Conservation (phyloP, 2,113 vertebrate genomes). For the Hippocampus mohnikei region DNA sequence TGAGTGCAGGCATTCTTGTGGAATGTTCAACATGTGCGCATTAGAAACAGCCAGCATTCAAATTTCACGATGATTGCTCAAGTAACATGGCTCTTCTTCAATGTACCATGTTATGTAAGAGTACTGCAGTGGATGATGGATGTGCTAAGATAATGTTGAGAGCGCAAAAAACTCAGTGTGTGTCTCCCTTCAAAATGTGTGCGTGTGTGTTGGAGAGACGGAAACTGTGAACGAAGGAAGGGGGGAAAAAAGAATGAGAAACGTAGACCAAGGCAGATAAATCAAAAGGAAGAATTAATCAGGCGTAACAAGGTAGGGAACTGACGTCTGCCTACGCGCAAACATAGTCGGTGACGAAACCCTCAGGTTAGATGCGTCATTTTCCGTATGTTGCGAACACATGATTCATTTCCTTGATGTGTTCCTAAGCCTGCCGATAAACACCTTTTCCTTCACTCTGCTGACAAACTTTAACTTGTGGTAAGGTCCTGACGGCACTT, state of each 20-base stretch:
- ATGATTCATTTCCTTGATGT: constrained; percentile 24
- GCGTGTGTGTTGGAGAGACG: neutral
- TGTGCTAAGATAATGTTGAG: constrained; percentile 17
- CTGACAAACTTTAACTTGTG: constrained; percentile 28
- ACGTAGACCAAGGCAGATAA: constrained; percentile 25
- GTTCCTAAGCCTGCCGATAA: constrained; percentile 3
- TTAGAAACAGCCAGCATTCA: neutral
- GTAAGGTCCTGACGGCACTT: neutral
- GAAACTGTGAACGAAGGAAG: constrained; percentile 3
- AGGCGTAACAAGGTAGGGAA: neutral
- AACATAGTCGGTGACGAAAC: constrained; percentile 12
- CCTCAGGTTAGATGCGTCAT: constrained; percentile 1
- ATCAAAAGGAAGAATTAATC: constrained; percentile 6
- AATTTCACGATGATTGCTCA: neutral
- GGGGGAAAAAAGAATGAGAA: constrained; percentile 24
- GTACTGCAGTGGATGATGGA: constrained; percentile 48
- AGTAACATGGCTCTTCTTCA: neutral
- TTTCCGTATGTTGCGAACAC: constrained; percentile 24
- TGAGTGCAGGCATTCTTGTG: neutral
- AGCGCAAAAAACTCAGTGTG: constrained; percentile 46
- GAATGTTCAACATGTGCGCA: neutral
- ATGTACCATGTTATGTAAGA: constrained; percentile 57
- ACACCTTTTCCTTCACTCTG: constrained; percentile 28
- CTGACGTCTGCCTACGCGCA: neutral
- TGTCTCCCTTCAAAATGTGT: neutral